A percentile compares a stretch with the other conserved stretches of the same genome.
phyloP scores from a whole-genome alignment of 2,797 vertebrate species.

The Arremon brunneinucha region DNA sequence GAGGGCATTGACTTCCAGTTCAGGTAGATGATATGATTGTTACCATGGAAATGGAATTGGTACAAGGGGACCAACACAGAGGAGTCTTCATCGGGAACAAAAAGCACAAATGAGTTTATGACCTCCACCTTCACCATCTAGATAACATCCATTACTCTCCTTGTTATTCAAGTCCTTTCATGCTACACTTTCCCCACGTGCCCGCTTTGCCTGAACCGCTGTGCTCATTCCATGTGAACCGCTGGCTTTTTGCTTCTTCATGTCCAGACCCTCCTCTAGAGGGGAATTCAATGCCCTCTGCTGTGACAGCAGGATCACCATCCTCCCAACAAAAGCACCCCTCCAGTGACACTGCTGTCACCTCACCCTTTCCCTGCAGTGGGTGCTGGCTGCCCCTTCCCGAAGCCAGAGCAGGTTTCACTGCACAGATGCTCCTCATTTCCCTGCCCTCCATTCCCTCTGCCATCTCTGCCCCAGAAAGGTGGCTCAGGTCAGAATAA shows the following conservation, averaged over 20 bases:
- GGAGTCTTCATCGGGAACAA: not conserved
- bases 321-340: slow-evolving; percentile 72
- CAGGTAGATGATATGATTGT: not conserved
- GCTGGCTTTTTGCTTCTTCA: not conserved
- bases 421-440: slow-evolving; percentile 22
- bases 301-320: slow-evolving; percentile 83
- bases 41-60: not conserved
- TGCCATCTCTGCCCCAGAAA: slow-evolving; percentile 78
- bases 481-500: slow-evolving; percentile 66
- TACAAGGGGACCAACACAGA: not conserved
- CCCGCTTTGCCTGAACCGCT: not conserved
- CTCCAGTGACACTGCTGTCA: slow-evolving; percentile 68
- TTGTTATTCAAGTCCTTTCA: slow-evolving; percentile 47
- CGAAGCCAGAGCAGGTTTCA: not conserved
- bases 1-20: not conserved
- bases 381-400: not conserved
- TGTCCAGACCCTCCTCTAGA: slow-evolving; percentile 65
- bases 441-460: slow-evolving; percentile 77
- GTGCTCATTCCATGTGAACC: not conserved
- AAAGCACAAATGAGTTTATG: not conserved
- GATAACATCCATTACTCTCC: not conserved
- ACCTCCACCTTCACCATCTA: not conserved
- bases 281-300: slow-evolving; percentile 80
- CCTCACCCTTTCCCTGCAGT: slow-evolving; percentile 58
- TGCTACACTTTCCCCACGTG: slow-evolving; percentile 68